Conservation (phyloP, 2,888 invertebrate species). For the Philereme transversata region DNA sequence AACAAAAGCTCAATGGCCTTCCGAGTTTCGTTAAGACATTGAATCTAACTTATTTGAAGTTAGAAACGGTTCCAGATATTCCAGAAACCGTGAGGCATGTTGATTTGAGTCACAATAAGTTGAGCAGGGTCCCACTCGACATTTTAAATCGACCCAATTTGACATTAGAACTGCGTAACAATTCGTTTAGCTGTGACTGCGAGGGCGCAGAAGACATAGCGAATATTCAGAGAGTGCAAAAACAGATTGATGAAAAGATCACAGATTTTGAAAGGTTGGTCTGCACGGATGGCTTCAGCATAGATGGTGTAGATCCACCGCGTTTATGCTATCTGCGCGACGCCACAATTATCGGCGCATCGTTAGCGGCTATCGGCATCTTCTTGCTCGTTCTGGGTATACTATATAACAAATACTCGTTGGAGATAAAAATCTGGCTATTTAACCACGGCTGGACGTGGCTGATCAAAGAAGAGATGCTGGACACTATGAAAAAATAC, state of each 20-base stretch:
- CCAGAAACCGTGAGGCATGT: slow-evolving; percentile 16
- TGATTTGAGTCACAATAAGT: slow-evolving; percentile 30
- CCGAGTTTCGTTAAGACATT: slow-evolving; percentile 16
- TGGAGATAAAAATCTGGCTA: slow-evolving; percentile 41
- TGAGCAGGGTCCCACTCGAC: slow-evolving; percentile 9
- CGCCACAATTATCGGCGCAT: slow-evolving; percentile 11
- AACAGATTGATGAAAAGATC: slow-evolving; percentile 14
- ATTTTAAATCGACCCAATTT: slow-evolving; percentile 20
- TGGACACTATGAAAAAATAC: slow-evolving; percentile 67
- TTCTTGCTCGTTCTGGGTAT: slow-evolving; percentile 12
- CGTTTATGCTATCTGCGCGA: too few species aligned
- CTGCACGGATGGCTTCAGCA: slow-evolving; percentile 15
- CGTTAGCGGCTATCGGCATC: slow-evolving; percentile 27
- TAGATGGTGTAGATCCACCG: neutral
- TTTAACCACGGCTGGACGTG: slow-evolving; percentile 28
- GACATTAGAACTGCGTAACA: slow-evolving; percentile 19
- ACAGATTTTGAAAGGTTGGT: slow-evolving; percentile 1
- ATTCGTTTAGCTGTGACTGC: slow-evolving; percentile 35
- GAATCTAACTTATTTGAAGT: slow-evolving; percentile 8
- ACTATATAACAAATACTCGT: slow-evolving; percentile 37
- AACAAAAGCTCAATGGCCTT: neutral
- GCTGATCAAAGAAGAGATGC: slow-evolving; percentile 31
- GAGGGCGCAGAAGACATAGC: slow-evolving; percentile 14
- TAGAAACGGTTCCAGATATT: slow-evolving; percentile 8
- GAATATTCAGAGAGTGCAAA: slow-evolving; percentile 9